Evolutionary conservation across 2,113 vertebrate genomes (phyloP), one percentile per base, ranked within the genome.

Genomic region (Girardinichthys multiradiatus): DNA sequence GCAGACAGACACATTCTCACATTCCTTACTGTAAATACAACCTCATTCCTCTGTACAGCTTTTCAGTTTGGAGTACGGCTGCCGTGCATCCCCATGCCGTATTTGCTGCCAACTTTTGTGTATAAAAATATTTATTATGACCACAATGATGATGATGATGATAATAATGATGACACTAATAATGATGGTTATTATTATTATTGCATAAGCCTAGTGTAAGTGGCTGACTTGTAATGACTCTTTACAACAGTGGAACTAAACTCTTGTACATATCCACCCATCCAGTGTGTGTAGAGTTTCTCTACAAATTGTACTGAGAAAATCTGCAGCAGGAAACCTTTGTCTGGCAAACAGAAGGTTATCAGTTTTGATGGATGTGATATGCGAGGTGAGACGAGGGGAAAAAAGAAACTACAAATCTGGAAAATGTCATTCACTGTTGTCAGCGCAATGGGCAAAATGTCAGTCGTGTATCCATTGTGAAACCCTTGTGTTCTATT

Each of bases 401-500:
- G 70, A 80, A 21, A 61, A 17, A 65, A 28, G 1, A 80, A 90
- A 74, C 28, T 87, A 87, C 90, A 86, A 91, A 92, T 85, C 42
- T 83, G 89, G 94, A 90, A 90, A 89, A 91, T 88, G 87, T 92
- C 91, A 93, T 94, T 94, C 94, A 94, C 95, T 96, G 95, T 95
- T 94, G 95, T 95, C 93, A 95, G 95, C 94, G 96, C 94, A 95
- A 96, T 95, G 96, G 95, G 92, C 94, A 93, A 95, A 95, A 94
- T 93, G 95, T 94, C 95, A 95, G 95, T 95, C 94, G 95, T 95
- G 94, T 95, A 95, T 96, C 93, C 95, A 96, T 96, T 96, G 97
- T 99, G 95, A 95, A 95, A 96, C 92, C 48, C 89, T 95, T 95
- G 96, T 97, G 95, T 96, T 95, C 90, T 96, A 97, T 96, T 95